phyloP scores from a whole-genome alignment of 2,113 vertebrate species.

The Cavia aperea region DNA sequence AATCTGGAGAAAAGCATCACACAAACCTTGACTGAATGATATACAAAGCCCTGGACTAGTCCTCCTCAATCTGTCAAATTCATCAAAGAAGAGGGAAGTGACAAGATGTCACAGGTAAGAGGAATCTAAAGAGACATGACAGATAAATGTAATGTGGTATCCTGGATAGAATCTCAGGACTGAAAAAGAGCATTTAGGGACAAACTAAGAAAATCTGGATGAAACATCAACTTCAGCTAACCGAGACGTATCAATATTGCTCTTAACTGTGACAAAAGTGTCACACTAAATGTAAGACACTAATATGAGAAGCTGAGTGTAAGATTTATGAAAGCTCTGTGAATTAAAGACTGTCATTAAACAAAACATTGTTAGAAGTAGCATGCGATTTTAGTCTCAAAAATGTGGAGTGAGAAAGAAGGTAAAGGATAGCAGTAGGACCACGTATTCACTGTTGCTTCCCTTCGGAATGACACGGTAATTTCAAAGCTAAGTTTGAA shows the following conservation, averaged over 20 bases:
- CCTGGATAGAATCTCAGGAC: neutral
- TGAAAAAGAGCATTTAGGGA: neutral
- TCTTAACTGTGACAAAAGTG: slow-evolving; percentile 13
- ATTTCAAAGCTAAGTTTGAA: neutral
- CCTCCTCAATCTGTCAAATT: neutral
- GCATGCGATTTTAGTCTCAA: neutral
- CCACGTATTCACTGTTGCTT: neutral
- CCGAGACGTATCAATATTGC: neutral
- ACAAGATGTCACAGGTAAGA: slow-evolving; percentile 9
- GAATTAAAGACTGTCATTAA: neutral
- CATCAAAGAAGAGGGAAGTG: neutral
- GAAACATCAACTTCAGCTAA: neutral
- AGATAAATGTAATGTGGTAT: neutral
- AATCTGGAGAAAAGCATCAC: neutral
- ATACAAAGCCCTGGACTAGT: neutral
- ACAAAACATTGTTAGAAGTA: neutral
- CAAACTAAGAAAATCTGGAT: neutral
- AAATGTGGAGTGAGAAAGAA: neutral
- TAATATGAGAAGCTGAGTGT: neutral
- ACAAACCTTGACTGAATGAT: neutral
- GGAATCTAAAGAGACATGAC: neutral
- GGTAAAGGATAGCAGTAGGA: neutral
- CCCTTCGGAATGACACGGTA: neutral
- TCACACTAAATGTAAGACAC: neutral
- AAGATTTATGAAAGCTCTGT: neutral